phyloP scores from a whole-genome alignment of 2,113 vertebrate genomes.

The Cyrtonyx montezumae region DNA sequence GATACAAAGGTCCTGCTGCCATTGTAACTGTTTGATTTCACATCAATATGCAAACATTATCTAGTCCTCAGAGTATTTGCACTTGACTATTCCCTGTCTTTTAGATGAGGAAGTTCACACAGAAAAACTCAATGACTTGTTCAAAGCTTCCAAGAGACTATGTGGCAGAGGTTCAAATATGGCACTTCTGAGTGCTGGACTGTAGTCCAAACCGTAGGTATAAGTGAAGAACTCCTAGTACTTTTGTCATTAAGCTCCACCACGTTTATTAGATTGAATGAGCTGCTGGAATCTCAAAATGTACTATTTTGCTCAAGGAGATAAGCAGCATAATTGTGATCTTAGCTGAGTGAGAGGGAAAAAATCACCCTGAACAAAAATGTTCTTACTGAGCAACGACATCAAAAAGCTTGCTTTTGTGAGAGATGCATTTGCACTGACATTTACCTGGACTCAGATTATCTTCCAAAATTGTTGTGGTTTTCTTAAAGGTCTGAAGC shows the following conservation, averaged over 20 bases:
- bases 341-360: not conserved
- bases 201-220: not conserved
- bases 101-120: not conserved
- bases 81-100: not conserved
- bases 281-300: not conserved
- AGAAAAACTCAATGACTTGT: not conserved
- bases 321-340: not conserved
- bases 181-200: not conserved
- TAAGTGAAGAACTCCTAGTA: not conserved
- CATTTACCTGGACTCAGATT: not conserved
- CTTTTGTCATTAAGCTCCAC: not conserved
- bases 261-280: not conserved
- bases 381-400: not conserved
- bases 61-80: constrained; percentile 1
- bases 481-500: not conserved
- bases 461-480: not conserved
- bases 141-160: not conserved
- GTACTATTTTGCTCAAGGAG: not conserved
- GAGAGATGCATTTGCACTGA: not conserved
- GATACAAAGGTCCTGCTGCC: not conserved
- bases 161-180: constrained; percentile 2
- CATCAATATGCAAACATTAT: not conserved
- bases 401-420: not conserved
- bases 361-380: not conserved
- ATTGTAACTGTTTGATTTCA: not conserved